Percentiles rank a stretch among this genome's conserved stretches.
Conservation (phyloP, 1,140 invertebrate species). For the Whitmania pigra region DNA sequence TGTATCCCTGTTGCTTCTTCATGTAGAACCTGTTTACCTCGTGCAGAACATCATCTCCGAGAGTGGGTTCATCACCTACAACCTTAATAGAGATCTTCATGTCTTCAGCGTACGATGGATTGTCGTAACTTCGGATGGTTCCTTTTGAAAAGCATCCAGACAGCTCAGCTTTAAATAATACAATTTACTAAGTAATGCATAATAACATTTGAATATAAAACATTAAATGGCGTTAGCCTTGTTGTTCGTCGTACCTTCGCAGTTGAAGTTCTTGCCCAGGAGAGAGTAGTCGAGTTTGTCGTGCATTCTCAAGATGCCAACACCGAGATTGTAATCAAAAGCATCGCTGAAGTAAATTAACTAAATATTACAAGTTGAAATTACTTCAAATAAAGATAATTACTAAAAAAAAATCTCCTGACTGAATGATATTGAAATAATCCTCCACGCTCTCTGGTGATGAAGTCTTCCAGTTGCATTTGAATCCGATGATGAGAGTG, state of each 20-base stretch:
- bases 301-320: constrained; percentile 68
- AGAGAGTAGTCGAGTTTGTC: constrained; percentile 66
- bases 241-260: not conserved
- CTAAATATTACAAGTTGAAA: not conserved
- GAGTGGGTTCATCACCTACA: no score
- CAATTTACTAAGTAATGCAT: no score
- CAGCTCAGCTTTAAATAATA: no score
- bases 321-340: constrained; percentile 76
- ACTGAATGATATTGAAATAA: constrained; percentile 87
- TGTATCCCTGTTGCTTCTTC: constrained; percentile 51
- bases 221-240: no score
- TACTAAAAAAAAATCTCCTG: constrained; percentile 44
- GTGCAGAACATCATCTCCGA: constrained; percentile 29
- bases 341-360: constrained; percentile 57
- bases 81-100: no score
- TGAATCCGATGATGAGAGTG: constrained; percentile 83
- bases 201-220: no score
- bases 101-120: no score
- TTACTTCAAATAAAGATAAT: not conserved
- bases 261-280: constrained; percentile 25
- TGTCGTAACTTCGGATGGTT: no score
- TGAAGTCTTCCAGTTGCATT: constrained; percentile 67
- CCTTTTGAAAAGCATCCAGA: no score
- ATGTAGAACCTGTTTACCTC: constrained; percentile 51
- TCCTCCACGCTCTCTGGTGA: constrained; percentile 53